phyloP scores from a whole-genome alignment of 2,888 invertebrate genomes.

The Rotaria socialis region DNA sequence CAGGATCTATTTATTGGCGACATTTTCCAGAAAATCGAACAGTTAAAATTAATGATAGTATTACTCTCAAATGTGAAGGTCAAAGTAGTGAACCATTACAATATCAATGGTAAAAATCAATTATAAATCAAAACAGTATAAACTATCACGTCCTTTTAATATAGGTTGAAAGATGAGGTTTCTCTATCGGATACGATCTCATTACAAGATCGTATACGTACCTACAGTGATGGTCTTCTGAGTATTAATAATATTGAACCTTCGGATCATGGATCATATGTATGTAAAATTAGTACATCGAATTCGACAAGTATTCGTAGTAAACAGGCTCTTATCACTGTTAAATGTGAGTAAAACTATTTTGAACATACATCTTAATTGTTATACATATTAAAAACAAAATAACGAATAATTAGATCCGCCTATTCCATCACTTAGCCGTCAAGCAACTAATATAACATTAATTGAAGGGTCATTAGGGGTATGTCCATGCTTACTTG shows the following conservation, averaged over 20 bases:
- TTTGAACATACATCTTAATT: too few species aligned
- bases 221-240: constrained; percentile 5
- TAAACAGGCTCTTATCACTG: not conserved
- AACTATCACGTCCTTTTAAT: not conserved
- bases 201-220: not conserved
- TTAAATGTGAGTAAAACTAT: not conserved
- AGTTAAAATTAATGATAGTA: not conserved
- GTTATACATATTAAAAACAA: not conserved
- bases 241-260: not conserved
- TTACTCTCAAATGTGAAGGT: constrained; percentile 5
- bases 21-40: not conserved
- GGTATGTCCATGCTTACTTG: not conserved
- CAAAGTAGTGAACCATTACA: constrained; percentile 6
- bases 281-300: not conserved
- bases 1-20: constrained; percentile 21
- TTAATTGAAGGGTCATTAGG: not conserved
- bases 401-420: not conserved
- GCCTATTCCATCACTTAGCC: not conserved
- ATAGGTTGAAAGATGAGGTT: not conserved
- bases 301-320: not conserved
- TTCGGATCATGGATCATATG: not conserved
- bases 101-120: not conserved
- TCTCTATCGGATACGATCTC: not conserved
- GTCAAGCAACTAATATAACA: not conserved
- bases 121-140: not conserved